Conservation (phyloP, 1,140 invertebrate genomes). For the Aphaenogaster rudis region DNA sequence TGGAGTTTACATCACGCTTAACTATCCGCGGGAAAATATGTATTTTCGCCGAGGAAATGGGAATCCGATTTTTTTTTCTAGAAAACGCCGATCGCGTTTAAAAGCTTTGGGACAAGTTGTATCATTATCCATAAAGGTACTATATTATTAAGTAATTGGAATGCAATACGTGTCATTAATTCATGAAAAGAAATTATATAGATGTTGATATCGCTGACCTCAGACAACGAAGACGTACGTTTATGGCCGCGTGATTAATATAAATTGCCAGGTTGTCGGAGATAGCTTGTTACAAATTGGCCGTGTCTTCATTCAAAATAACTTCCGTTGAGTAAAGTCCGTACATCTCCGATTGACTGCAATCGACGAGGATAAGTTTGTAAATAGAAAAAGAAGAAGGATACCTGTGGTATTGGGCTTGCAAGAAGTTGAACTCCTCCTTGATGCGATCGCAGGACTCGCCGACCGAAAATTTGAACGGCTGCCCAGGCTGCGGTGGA, state of each 20-base stretch:
- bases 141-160: not conserved
- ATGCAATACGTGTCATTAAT: not conserved
- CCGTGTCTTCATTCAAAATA: not conserved
- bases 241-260: not conserved
- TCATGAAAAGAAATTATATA: not conserved
- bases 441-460: slow-evolving; percentile 97
- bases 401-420: slow-evolving; percentile 95
- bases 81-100: not conserved
- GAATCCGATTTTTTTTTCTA: not conserved
- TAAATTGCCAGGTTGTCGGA: not conserved
- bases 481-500: slow-evolving; percentile 94
- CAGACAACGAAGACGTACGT: slow-evolving; percentile 22
- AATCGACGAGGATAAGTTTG: slow-evolving; percentile 23
- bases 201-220: not conserved
- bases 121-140: not conserved
- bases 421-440: slow-evolving; percentile 95
- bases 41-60: slow-evolving; percentile 5
- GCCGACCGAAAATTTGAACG: slow-evolving; percentile 96
- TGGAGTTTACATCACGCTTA: slow-evolving; percentile 30
- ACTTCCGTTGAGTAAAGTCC: not conserved
- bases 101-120: slow-evolving; percentile 36
- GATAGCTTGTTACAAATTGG: not conserved
- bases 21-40: not conserved
- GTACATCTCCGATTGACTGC: slow-evolving; percentile 25
- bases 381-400: slow-evolving; percentile 66